A percentile compares a stretch with the other conserved stretches of the same genome.
These are phyloP conservation scores for Micrastur ruficollis DNA, from an alignment of 2,797 vertebrate genomes.

Conservation along the genomic window DNA sequence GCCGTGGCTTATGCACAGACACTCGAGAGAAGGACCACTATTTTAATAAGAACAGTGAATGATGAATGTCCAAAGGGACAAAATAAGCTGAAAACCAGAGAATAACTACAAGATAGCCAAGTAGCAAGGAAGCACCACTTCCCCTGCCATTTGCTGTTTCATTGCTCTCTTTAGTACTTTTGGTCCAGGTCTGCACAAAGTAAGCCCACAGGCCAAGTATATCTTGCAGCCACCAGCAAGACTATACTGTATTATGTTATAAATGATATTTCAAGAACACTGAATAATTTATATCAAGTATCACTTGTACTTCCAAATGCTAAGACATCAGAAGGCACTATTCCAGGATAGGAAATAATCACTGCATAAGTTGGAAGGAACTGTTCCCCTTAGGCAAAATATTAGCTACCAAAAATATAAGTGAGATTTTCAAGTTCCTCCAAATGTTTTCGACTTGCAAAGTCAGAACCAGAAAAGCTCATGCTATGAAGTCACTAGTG, in stretches of 20 bases:
- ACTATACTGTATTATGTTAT: constrained; percentile 16
- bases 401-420: constrained; percentile 64
- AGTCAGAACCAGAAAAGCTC: constrained; percentile 17
- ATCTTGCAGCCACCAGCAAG: neutral
- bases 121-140: neutral
- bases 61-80: neutral
- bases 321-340: constrained; percentile 53
- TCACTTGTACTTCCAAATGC: constrained; percentile 59
- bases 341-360: constrained; percentile 50
- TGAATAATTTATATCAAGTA: constrained; percentile 64
- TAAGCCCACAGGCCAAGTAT: neutral
- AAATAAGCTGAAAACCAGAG: neutral
- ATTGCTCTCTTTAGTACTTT: neutral
- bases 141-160: neutral
- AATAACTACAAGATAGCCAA: neutral
- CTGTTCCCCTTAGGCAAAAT: constrained; percentile 48
- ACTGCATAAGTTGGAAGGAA: constrained; percentile 38
- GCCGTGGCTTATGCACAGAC: neutral
- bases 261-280: constrained; percentile 55
- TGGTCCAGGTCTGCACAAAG: neutral
- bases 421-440: constrained; percentile 45
- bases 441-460: constrained; percentile 24
- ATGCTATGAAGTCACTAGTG: neutral
- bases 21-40: neutral
- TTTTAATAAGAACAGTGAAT: neutral